A percentile compares a stretch with the other conserved stretches of the same genome.
These are phyloP conservation scores for Hanleya hanleyi DNA, from an alignment of 2,888 invertebrate species.

Conservation along the genomic window DNA sequence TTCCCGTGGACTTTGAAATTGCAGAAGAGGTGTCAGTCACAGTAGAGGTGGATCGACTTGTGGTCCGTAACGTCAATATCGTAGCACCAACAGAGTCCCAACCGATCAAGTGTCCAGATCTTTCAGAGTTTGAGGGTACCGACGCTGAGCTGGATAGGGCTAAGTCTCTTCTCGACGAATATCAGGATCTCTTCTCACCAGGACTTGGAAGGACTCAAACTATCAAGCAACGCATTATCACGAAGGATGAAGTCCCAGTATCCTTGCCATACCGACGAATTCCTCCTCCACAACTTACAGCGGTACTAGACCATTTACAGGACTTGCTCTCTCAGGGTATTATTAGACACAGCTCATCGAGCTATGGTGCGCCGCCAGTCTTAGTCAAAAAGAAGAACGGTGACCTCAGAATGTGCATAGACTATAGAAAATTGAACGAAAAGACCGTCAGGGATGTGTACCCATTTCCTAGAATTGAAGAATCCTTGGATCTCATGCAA, in stretches of 20 bases:
- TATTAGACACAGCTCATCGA: not conserved
- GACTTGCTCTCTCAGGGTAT: not conserved
- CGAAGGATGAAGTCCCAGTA: not conserved
- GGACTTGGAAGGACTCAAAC: not conserved
- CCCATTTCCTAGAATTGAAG: conserved; percentile 12
- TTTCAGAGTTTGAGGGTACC: not conserved
- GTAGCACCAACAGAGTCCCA: not conserved
- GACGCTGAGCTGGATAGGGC: not conserved
- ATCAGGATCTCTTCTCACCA: not conserved
- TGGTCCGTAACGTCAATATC: not conserved
- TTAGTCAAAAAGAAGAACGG: not conserved
- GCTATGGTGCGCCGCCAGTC: not conserved
- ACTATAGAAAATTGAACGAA: not conserved
- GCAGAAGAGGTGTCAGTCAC: not conserved
- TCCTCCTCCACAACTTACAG: not conserved
- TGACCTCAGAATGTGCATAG: not conserved
- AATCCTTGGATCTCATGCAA: conserved; percentile 22
- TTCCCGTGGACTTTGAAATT: not conserved
- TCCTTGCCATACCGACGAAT: not conserved
- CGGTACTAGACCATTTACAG: not conserved
- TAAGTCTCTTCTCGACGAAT: not conserved
- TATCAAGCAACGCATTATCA: not conserved
- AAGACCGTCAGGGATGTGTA: conserved; percentile 8
- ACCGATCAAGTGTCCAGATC: not conserved
- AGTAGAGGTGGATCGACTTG: not conserved